phyloP scores from a whole-genome alignment of 1,140 invertebrate species.

The Xylocopa sonorina region DNA sequence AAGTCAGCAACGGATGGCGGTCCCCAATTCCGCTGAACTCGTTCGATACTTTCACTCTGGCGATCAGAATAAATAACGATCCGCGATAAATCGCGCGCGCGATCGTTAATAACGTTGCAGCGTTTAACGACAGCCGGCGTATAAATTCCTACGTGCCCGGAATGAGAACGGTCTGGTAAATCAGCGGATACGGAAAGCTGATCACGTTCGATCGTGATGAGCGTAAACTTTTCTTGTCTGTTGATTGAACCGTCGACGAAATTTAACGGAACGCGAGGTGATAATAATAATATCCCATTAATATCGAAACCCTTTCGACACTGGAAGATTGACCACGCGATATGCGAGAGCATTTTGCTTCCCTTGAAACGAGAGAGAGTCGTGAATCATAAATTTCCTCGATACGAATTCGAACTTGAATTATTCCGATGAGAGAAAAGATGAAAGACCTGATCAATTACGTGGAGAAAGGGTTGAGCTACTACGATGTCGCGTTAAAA shows the following conservation, averaged over 20 bases:
- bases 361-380: neutral
- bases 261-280: neutral
- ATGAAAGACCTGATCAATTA: neutral
- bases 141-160: slow-evolving; percentile 25
- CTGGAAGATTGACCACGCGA: neutral
- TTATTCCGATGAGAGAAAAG: neutral
- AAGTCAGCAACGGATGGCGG: slow-evolving; percentile 63
- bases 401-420: neutral
- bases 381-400: neutral
- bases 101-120: slow-evolving; percentile 26
- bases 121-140: neutral
- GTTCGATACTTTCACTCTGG: neutral
- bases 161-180: slow-evolving; percentile 1
- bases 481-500: slow-evolving; percentile 1
- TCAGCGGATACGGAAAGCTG: slow-evolving; percentile 2
- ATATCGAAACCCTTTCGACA: neutral
- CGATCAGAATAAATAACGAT: neutral
- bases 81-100: neutral
- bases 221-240: neutral
- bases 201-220: slow-evolving; percentile 20
- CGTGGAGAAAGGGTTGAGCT: no score
- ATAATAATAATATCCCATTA: neutral
- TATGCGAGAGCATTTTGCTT: no score
- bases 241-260: neutral
- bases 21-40: slow-evolving; percentile 59